A percentile compares a stretch with the other conserved stretches of the same genome.
These are phyloP conservation scores for Halcyon smyrnensis DNA, from an alignment of 2,797 vertebrate species.

Conservation along the genomic window DNA sequence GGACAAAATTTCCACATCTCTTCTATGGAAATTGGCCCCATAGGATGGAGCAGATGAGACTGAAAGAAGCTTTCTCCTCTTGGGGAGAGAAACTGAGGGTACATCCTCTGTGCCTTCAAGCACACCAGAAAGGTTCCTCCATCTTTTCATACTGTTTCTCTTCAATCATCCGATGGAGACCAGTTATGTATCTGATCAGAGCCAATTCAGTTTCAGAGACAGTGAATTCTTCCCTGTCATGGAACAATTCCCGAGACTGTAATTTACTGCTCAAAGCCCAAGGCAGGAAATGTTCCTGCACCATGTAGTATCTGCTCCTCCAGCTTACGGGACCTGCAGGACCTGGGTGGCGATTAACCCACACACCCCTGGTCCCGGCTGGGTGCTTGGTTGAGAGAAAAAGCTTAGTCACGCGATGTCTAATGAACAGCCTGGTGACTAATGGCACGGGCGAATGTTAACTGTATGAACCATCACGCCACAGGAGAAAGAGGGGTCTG, in stretches of 20 bases:
- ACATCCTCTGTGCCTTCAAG: background rate
- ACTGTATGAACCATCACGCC: background rate
- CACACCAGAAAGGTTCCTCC: background rate
- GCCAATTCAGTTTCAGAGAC: background rate
- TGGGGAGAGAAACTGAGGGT: background rate
- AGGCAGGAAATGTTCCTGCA: background rate
- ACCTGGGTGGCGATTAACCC: background rate
- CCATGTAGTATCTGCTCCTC: background rate
- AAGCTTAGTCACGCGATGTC: background rate
- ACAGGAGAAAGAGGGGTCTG: background rate
- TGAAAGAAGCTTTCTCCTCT: background rate
- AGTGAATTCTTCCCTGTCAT: rapidly evolving
- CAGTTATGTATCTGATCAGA: background rate
- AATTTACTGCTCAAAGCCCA: background rate
- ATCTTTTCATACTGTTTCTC: background rate
- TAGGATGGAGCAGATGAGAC: rapidly evolving
- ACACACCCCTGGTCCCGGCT: background rate
- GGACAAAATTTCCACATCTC: background rate
- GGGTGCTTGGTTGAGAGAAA: background rate
- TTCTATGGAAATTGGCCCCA: rapidly evolving
- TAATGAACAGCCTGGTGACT: background rate
- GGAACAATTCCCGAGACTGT: background rate
- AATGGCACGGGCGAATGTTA: background rate
- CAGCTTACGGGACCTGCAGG: background rate
- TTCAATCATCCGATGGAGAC: background rate